A percentile compares a stretch with the other conserved stretches of the same genome.
Conservation (phyloP, 2,113 vertebrate species). For the Caracal caracal region DNA sequence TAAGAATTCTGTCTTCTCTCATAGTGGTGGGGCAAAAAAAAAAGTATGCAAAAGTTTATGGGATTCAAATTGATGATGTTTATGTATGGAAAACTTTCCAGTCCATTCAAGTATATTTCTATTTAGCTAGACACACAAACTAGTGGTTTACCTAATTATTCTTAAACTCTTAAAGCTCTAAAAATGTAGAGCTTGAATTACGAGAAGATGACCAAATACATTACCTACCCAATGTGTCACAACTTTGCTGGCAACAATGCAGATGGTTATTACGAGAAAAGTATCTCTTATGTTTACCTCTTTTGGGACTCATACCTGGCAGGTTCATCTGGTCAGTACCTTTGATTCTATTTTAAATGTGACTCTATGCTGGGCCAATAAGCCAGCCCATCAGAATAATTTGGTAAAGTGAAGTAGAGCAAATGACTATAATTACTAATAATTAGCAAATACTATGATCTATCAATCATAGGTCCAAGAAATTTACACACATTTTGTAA, state of each 20-base stretch:
- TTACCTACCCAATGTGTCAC: background rate
- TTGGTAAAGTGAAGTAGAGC: background rate
- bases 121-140: background rate
- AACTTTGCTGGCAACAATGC: background rate
- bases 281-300: background rate
- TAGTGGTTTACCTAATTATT: background rate
- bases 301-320: background rate
- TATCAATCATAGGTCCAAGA: background rate
- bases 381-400: background rate
- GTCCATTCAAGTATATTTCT: background rate
- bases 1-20: background rate
- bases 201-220: background rate
- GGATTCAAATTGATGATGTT: background rate
- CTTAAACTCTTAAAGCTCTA: background rate
- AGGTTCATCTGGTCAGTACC: background rate
- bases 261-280: background rate
- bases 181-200: background rate
- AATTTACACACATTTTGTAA: background rate
- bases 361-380: background rate
- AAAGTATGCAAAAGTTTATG: background rate
- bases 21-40: background rate
- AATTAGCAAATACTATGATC: background rate
- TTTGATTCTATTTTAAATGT: background rate
- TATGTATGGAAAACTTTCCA: background rate
- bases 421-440: background rate